Evolutionary conservation across 2,888 invertebrate genomes (phyloP).

Genomic region (Rhopalosiphum nymphaeae): DNA sequence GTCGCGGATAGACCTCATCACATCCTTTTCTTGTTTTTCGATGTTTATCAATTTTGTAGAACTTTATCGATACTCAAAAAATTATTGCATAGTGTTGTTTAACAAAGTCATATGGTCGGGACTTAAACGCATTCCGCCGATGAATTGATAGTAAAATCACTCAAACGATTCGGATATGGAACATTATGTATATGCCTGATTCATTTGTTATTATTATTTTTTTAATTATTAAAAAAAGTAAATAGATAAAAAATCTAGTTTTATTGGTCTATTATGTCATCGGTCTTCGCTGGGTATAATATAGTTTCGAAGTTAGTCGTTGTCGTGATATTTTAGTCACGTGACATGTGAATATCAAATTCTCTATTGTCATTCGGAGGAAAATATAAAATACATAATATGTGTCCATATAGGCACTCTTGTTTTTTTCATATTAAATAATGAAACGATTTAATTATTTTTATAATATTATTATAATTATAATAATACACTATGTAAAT

Average conservation of each 20-base stretch:
- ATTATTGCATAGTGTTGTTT: neutral
- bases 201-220: neutral
- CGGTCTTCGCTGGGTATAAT: neutral
- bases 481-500: no score
- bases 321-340: no score
- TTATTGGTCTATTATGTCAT: neutral
- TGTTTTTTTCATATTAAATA: no score
- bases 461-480: no score
- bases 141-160: neutral
- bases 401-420: no score
- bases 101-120: neutral
- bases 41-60: neutral
- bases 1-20: neutral
- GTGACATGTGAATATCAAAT: no score
- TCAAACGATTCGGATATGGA: neutral
- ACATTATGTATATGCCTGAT: neutral
- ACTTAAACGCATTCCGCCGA: neutral
- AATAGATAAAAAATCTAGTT: neutral
- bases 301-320: no score
- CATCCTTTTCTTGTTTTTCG: neutral
- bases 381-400: no score
- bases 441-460: no score
- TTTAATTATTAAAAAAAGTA: neutral
- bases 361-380: no score
- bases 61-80: neutral